A percentile compares a stretch with the other conserved stretches of the same genome.
These are phyloP conservation scores for Amphiprion clarkii DNA, from an alignment of 2,797 vertebrate genomes.

Conservation along the genomic window DNA sequence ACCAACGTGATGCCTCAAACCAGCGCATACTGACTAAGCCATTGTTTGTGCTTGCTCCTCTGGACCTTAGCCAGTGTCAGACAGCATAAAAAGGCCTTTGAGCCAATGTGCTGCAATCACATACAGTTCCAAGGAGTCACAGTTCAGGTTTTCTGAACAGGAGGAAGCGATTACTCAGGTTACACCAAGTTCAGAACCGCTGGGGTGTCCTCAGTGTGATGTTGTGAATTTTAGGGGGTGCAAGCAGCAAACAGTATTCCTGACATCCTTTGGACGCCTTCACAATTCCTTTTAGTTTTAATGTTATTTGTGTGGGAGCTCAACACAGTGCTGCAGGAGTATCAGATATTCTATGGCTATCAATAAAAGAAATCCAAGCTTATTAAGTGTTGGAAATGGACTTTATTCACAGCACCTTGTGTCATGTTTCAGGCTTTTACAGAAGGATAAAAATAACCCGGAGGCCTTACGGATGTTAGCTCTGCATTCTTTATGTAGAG, in stretches of 20 bases:
- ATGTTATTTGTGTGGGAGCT: constrained; percentile 54
- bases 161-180: constrained; percentile 50
- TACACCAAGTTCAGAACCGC: constrained; percentile 23
- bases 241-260: constrained; percentile 27
- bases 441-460: constrained; percentile 92
- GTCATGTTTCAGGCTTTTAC: constrained; percentile 87
- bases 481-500: constrained; percentile 91
- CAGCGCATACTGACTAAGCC: constrained; percentile 67
- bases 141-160: constrained; percentile 46
- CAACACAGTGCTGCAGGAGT: constrained; percentile 40
- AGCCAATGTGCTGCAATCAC: constrained; percentile 59
- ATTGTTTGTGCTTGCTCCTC: constrained; percentile 69
- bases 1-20: constrained; percentile 65
- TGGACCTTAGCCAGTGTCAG: constrained; percentile 60
- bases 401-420: constrained; percentile 56
- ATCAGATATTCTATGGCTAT: constrained; percentile 57
- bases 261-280: constrained; percentile 30
- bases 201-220: constrained; percentile 27
- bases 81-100: constrained; percentile 70
- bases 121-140: constrained; percentile 52
- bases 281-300: constrained; percentile 46
- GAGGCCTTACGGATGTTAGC: constrained; percentile 93
- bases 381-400: constrained; percentile 58
- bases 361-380: constrained; percentile 59
- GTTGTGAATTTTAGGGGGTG: constrained; percentile 16